phyloP scores from a whole-genome alignment of 92 coral and sea anemone species.

The Zoanthus sansibaricus region DNA sequence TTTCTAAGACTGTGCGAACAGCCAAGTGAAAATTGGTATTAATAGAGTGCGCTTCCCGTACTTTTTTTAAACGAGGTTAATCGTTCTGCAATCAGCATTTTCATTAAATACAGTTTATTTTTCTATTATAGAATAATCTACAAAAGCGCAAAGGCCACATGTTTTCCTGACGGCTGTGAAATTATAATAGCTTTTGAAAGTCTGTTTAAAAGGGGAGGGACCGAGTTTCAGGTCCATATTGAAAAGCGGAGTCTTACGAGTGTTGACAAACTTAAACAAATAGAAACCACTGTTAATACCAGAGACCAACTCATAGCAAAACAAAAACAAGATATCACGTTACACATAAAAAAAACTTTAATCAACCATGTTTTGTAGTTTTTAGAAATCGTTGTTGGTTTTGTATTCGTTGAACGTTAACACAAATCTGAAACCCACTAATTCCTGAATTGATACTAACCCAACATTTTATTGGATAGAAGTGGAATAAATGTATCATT shows the following conservation, averaged over 20 bases:
- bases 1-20: too few relatives aligned
- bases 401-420: not conserved
- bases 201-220: not conserved
- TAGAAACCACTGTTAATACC: constrained; percentile 26
- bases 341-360: constrained; percentile 47
- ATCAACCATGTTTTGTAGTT: not conserved
- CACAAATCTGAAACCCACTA: not conserved
- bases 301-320: constrained; percentile 73
- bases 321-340: constrained; percentile 59
- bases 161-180: not conserved
- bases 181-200: not conserved
- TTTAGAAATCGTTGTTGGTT: not conserved
- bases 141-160: not conserved
- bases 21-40: too few relatives aligned
- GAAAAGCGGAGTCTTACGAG: constrained; percentile 5
- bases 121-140: too few relatives aligned
- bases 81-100: too few relatives aligned
- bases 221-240: not conserved
- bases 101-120: too few relatives aligned
- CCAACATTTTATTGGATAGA: not conserved
- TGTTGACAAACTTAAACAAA: constrained; percentile 31
- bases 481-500: not conserved
- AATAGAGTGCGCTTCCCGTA: too few relatives aligned
- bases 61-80: too few relatives aligned
- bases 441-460: not conserved